Conservation (phyloP, 2,888 invertebrate species). For the Nebria brevicollis region DNA sequence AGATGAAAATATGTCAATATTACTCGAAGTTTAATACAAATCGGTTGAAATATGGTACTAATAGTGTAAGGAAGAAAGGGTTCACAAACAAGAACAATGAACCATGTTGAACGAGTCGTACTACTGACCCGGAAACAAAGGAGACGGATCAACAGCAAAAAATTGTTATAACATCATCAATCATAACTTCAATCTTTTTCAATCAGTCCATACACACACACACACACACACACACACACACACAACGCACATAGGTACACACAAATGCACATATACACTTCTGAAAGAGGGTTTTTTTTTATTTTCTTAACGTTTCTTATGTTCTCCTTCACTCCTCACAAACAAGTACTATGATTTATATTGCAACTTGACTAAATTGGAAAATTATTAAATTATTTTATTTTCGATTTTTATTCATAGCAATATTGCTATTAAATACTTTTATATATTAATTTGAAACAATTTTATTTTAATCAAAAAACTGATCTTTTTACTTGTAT, state of each 20-base stretch:
- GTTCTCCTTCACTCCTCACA: background rate
- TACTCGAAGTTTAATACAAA: background rate
- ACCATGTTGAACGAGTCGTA: constrained; percentile 15
- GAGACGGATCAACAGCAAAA: constrained; percentile 14
- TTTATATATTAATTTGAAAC: too few relatives aligned
- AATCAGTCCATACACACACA: constrained; percentile 27
- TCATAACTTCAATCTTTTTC: constrained; percentile 33
- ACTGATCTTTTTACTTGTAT: too few relatives aligned
- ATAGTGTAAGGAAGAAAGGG: background rate
- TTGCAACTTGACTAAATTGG: background rate
- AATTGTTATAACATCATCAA: constrained; percentile 39
- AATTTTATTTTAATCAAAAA: too few relatives aligned
- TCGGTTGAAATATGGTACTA: background rate
- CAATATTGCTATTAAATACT: background rate
- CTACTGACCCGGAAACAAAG: constrained; percentile 34
- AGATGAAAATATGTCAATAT: constrained; percentile 1
- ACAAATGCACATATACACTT: background rate
- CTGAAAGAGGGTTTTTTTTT: constrained; percentile 26
- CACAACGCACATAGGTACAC: background rate
- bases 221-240: constrained; percentile 2
- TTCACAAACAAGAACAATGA: background rate
- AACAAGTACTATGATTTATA: background rate
- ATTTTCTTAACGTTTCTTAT: too few relatives aligned
- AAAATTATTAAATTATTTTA: background rate
- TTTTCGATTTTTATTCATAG: background rate